These are phyloP conservation scores for Pogonocherus hispidulus DNA, from an alignment of 2,888 invertebrate genomes.

Conservation along the genomic window DNA sequence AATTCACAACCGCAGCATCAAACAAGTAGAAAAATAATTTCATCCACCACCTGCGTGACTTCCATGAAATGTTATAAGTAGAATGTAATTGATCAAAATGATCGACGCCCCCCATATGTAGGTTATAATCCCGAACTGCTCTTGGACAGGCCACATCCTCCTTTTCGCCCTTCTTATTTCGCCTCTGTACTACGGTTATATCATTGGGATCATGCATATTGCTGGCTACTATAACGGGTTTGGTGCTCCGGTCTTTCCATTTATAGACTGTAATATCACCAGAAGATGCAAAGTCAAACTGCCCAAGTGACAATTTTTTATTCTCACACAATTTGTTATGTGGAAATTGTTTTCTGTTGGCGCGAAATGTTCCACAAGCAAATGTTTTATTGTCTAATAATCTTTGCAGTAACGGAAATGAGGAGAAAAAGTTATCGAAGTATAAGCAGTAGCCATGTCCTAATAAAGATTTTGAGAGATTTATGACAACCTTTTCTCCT, in stretches of 20 bases:
- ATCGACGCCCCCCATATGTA: constrained; percentile 9
- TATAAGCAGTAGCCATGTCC: constrained; percentile 51
- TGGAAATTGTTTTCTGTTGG: constrained; percentile 45
- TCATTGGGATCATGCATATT: constrained; percentile 25
- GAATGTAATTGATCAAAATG: no score
- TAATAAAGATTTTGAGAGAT: constrained; percentile 42
- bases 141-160: constrained; percentile 31
- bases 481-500: not conserved
- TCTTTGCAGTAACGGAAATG: constrained; percentile 49
- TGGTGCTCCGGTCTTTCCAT: constrained; percentile 30
- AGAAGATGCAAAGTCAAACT: constrained; percentile 11
- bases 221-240: constrained; percentile 22
- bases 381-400: constrained; percentile 50
- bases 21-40: no score
- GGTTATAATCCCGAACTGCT: constrained; percentile 27
- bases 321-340: not conserved
- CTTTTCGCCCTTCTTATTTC: constrained; percentile 26
- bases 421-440: constrained; percentile 57
- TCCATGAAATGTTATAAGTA: no score
- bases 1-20: no score
- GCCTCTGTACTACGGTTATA: constrained; percentile 13
- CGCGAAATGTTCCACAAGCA: constrained; percentile 56
- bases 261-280: constrained; percentile 27
- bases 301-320: not conserved
- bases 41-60: no score